Percentiles rank a stretch among this genome's conserved stretches.
These are phyloP conservation scores for Apodemia hepburni DNA, from an alignment of 2,888 invertebrate species.

Conservation along the genomic window DNA sequence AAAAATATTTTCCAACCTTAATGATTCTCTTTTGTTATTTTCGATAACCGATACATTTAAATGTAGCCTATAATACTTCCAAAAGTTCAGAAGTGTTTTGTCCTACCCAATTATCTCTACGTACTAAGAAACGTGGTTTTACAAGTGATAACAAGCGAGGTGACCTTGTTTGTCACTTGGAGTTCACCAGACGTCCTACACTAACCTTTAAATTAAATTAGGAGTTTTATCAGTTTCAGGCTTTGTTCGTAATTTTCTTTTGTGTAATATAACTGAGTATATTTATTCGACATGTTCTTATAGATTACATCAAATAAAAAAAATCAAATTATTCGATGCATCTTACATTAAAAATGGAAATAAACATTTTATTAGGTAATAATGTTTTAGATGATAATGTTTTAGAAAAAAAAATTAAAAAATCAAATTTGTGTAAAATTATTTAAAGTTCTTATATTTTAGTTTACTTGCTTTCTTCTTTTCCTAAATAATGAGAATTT, in stretches of 20 bases:
- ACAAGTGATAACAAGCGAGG: constrained; percentile 13
- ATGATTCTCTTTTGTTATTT: background rate
- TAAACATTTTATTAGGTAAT: no score
- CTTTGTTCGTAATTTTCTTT: background rate
- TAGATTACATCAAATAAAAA: background rate
- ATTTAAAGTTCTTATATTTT: no score
- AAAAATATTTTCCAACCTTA: no score
- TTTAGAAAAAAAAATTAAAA: no score
- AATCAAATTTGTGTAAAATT: no score
- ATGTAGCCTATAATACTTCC: background rate
- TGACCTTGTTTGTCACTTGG: constrained; percentile 34
- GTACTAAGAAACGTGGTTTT: constrained; percentile 8
- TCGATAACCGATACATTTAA: background rate
- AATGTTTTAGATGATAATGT: no score
- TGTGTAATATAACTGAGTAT: background rate
- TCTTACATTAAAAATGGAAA: no score
- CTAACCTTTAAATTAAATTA: constrained; percentile 30
- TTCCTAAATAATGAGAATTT: no score
- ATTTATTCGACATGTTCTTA: background rate
- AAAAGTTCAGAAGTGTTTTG: background rate
- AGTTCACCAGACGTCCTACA: constrained; percentile 34
- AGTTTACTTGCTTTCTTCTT: no score
- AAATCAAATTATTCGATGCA: background rate
- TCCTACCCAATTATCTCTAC: background rate
- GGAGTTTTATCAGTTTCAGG: constrained; percentile 9